Evolutionary conservation across 2,888 invertebrate genomes (phyloP), one percentile per base, ranked within the genome.

Genomic region (Tinea trinotella): DNA sequence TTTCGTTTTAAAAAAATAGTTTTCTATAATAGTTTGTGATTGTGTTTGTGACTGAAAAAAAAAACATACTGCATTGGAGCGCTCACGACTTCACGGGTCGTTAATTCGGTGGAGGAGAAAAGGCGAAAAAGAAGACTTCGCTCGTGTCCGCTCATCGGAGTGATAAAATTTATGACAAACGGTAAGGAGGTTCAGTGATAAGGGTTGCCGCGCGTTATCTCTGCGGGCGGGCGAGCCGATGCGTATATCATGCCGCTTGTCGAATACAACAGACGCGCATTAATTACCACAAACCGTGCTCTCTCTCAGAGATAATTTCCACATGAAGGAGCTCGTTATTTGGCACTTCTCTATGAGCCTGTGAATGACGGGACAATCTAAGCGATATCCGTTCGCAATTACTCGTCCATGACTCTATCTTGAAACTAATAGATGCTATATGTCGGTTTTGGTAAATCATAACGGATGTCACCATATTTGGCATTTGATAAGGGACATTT

Each of bases 91-190:
- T 82, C 67, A 77, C 81, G 77, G 77, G 76, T 81, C 81, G 76
- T 82, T 83, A 78, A 76, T 68, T 77, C 72, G 62, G 65, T 68
- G 69, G 67, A 76, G 72, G 66, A 67, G 71, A 74, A 64, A 65
- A 62, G 67, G 75, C 71, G 71, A 73, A 74, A 68, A 49, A 53
- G 68, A 74, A 68, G 68, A 70, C 70, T 71, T 73, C 70, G 69
- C 64, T 68, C 65, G 71, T 70, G 70, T 76, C 71, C 74, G 77
- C 67, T 78, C 81, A 78, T 77, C 74, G 78, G 69, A 70, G 78
- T 77, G 84, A 80, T 78, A 81, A 75, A 77, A 82, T 84, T 83
- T 80, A 82, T 81, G 80, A 83, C 73, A 71, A 76, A 82, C 84
- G 85, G 85, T 85, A 84, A 85, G 83, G 66, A 74, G 54, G 69